These are phyloP conservation scores for Otolemur garnettii DNA, from an alignment of 2,113 vertebrate species.

Conservation along the genomic window DNA sequence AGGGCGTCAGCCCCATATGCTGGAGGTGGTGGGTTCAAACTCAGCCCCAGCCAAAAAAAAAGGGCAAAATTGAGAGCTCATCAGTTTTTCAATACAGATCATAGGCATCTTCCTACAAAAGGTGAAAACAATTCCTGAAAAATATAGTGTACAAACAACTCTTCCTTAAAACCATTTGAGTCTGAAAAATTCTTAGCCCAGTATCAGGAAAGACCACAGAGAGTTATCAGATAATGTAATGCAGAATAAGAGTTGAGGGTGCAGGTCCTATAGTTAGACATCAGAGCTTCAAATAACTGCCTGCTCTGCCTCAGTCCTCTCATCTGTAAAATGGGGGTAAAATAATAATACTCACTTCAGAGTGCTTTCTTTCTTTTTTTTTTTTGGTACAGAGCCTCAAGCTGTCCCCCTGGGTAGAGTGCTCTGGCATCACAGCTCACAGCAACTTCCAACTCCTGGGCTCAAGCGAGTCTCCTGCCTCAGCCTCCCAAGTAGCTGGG, in stretches of 20 bases:
- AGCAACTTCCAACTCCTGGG: too few species aligned
- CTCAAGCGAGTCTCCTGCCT: too few species aligned
- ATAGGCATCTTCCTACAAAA: not conserved
- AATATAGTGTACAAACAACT: not conserved
- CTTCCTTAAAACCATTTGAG: not conserved
- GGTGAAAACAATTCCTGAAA: not conserved
- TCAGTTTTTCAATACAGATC: not conserved
- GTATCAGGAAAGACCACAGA: not conserved
- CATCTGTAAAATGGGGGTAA: not conserved
- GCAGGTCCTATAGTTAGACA: not conserved
- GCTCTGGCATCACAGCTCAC: too few species aligned
- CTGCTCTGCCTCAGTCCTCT: not conserved
- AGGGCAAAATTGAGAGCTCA: not conserved
- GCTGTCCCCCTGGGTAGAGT: too few species aligned
- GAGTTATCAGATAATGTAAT: not conserved
- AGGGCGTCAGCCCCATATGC: too few species aligned
- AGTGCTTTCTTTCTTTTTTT: too few species aligned
- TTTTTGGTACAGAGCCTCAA: too few species aligned
- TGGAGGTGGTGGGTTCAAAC: too few species aligned
- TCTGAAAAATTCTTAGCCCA: not conserved
- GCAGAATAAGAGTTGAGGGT: not conserved
- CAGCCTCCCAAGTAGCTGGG: too few species aligned
- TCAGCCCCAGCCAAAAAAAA: not conserved
- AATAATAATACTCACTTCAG: not conserved
- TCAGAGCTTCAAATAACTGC: not conserved